Percentiles rank a stretch among this genome's conserved stretches.
These are phyloP conservation scores for Nothocercus julius DNA, from an alignment of 2,113 vertebrate species.

Conservation along the genomic window DNA sequence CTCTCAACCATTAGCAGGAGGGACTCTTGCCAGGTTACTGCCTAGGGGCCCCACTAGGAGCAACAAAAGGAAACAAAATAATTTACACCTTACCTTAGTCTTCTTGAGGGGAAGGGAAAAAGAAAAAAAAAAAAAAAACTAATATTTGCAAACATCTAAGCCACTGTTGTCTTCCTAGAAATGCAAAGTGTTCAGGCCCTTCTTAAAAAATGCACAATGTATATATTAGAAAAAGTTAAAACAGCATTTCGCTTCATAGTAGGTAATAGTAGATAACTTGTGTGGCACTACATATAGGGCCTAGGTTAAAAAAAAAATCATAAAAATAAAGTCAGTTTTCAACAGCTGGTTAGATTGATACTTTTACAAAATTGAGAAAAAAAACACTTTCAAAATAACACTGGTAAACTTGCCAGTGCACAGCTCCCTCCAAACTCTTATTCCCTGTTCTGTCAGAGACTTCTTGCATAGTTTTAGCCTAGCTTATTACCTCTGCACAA, in stretches of 20 bases:
- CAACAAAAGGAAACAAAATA: not conserved
- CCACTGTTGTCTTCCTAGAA: not conserved
- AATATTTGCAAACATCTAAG: not conserved
- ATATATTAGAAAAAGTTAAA: not conserved
- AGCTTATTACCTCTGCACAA: not conserved
- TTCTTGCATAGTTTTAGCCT: not conserved
- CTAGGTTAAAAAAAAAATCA: not conserved
- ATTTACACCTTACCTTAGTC: not conserved
- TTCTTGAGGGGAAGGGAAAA: not conserved
- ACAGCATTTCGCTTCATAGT: not conserved
- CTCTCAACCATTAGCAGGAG: not conserved
- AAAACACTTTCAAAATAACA: not conserved
- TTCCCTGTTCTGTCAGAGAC: not conserved
- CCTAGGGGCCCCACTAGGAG: accelerated
- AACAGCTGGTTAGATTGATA: not conserved
- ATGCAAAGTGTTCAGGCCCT: not conserved
- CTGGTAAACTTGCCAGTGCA: not conserved
- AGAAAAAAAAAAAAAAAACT: too few relatives aligned
- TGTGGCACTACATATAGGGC: accelerated
- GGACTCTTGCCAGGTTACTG: accelerated
- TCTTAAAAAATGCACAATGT: not conserved
- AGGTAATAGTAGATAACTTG: not conserved
- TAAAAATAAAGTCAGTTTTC: not conserved
- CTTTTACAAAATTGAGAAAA: not conserved
- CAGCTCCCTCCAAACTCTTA: not conserved